These are phyloP conservation scores for Thaleichthys pacificus DNA, from an alignment of 2,797 vertebrate species.

Conservation along the genomic window DNA sequence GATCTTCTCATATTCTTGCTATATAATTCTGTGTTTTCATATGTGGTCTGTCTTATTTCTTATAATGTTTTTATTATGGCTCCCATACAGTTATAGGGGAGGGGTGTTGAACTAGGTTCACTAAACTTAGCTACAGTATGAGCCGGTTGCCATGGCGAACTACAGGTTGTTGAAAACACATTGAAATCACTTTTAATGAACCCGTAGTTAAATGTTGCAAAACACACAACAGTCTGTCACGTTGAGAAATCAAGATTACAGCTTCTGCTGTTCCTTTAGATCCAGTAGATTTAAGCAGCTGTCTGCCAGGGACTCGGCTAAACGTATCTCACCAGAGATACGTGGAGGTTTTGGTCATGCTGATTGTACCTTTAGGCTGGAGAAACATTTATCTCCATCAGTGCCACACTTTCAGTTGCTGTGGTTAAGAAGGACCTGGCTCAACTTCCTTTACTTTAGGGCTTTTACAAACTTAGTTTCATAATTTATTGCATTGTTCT, in stretches of 20 bases:
- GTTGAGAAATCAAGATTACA: not conserved
- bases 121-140: constrained; percentile 9
- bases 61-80: constrained; percentile 20
- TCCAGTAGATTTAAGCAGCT: not conserved
- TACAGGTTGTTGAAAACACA: constrained; percentile 1
- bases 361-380: constrained; percentile 48
- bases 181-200: too few relatives aligned
- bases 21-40: not conserved
- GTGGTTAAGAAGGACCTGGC: constrained; percentile 48
- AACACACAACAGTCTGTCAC: not conserved
- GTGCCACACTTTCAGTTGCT: constrained; percentile 29
- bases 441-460: constrained; percentile 37
- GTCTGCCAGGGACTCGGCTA: constrained; percentile 23
- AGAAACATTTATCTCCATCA: constrained; percentile 40
- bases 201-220: not conserved
- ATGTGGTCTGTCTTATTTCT: constrained; percentile 5
- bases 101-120: constrained; percentile 14
- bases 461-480: constrained; percentile 42
- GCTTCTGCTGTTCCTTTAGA: constrained; percentile 15
- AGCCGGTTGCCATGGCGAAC: constrained; percentile 15
- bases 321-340: constrained; percentile 18
- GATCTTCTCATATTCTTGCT: constrained; percentile 19
- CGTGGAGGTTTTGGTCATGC: constrained; percentile 47
- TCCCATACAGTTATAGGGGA: constrained; percentile 15
- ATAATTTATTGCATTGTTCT: constrained; percentile 19